These are phyloP conservation scores for Drosophila neocordata DNA, from an alignment of 1,140 invertebrate genomes.

Conservation along the genomic window DNA sequence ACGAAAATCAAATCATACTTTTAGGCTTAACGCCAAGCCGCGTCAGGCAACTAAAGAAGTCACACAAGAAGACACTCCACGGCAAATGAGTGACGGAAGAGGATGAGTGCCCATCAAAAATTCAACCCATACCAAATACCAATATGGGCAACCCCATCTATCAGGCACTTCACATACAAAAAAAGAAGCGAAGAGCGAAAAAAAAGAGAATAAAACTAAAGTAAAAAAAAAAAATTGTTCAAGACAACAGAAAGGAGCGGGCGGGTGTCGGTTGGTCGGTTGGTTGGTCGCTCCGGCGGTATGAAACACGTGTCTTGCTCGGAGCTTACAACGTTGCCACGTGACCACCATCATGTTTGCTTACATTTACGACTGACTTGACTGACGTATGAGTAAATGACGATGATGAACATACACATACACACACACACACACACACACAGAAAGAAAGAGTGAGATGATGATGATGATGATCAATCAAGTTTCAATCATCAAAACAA, in stretches of 20 bases:
- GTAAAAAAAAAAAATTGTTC: conserved; percentile 62
- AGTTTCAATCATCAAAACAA: conserved; percentile 6
- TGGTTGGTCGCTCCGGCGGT: conserved; percentile 32
- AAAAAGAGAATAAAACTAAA: conserved; percentile 3
- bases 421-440: neutral
- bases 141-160: conserved; percentile 32
- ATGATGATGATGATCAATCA: conserved; percentile 15
- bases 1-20: conserved; percentile 73
- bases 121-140: conserved; percentile 25
- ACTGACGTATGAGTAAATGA: conserved; percentile 69
- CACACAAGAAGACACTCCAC: conserved; percentile 35
- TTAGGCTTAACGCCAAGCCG: conserved; percentile 52
- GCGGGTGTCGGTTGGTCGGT: neutral
- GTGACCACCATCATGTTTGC: conserved; percentile 81
- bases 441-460: neutral
- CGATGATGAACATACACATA: conserved; percentile 32
- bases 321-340: conserved; percentile 72
- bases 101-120: neutral
- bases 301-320: conserved; percentile 68
- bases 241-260: conserved; percentile 52
- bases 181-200: too few relatives aligned
- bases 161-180: conserved; percentile 52
- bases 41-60: conserved; percentile 35
- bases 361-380: conserved; percentile 75
- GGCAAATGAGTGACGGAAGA: conserved; percentile 18